Evolutionary conservation across 2,113 vertebrate genomes (phyloP).

Genomic region (Gobiocypris rarus): DNA sequence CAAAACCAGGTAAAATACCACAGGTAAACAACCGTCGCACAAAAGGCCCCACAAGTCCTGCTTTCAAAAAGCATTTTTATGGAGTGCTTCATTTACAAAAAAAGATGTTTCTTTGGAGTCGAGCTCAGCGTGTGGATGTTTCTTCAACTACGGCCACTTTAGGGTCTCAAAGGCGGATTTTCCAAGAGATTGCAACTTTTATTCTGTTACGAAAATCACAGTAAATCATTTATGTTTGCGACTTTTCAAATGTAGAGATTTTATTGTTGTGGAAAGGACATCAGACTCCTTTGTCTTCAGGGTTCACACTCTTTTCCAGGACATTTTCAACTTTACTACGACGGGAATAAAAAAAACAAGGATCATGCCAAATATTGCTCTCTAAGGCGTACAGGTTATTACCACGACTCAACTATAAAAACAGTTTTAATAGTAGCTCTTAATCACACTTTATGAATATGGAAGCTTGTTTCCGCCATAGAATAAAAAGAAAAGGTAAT

Average conservation of each 20-base stretch:
- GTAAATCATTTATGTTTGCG: background rate
- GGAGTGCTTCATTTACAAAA: background rate
- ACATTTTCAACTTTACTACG: too few relatives aligned
- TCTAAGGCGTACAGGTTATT: too few relatives aligned
- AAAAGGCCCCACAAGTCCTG: background rate
- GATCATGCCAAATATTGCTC: too few relatives aligned
- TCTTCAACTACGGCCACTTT: background rate
- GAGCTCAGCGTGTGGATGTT: background rate
- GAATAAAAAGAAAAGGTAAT: too few relatives aligned
- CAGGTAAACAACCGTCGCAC: conserved; percentile 23
- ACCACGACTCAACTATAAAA: too few relatives aligned
- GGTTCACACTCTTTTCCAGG: too few relatives aligned
- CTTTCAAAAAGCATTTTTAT: background rate
- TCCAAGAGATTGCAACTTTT: background rate
- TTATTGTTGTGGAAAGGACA: background rate
- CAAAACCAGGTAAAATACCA: conserved; percentile 25
- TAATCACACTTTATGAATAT: too few relatives aligned
- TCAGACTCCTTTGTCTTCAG: background rate
- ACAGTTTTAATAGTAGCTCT: too few relatives aligned
- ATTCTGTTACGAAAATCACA: background rate
- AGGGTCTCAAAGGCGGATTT: background rate
- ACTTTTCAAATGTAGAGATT: background rate
- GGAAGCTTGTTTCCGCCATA: too few relatives aligned
- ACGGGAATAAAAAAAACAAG: too few relatives aligned
- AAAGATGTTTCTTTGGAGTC: background rate